Conservation (phyloP, 2,797 vertebrate species). For the Diplodus puntazzo region DNA sequence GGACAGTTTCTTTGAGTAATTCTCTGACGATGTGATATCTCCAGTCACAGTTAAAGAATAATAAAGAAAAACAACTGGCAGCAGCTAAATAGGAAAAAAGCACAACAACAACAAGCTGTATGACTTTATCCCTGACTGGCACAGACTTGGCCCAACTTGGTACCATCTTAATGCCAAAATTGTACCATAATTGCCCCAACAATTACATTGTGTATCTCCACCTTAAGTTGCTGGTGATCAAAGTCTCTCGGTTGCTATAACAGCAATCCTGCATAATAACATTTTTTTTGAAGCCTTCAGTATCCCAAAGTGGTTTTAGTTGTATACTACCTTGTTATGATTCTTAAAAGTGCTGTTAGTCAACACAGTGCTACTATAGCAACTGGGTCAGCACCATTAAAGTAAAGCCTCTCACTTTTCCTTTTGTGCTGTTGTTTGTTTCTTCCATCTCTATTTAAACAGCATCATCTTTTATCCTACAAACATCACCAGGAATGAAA, state of each 20-base stretch:
- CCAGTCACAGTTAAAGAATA: neutral
- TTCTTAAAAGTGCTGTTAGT: constrained; percentile 44
- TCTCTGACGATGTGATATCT: neutral
- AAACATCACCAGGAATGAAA: constrained; percentile 12
- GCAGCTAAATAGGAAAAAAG: neutral
- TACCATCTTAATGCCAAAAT: neutral
- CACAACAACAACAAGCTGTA: neutral
- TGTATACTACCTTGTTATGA: constrained; percentile 13
- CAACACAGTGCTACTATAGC: constrained; percentile 60
- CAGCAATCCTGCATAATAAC: constrained; percentile 18
- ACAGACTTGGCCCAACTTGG: neutral
- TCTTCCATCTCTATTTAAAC: constrained; percentile 28
- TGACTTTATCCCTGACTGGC: neutral
- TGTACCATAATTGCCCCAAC: neutral
- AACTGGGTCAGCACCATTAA: constrained; percentile 61
- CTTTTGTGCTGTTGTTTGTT: neutral
- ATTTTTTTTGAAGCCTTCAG: constrained; percentile 12
- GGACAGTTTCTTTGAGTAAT: neutral
- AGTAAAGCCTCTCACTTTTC: constrained; percentile 21
- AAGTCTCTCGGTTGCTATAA: constrained; percentile 34
- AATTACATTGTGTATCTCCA: constrained; percentile 3
- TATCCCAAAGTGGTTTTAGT: constrained; percentile 27
- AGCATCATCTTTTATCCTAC: constrained; percentile 22
- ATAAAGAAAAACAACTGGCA: neutral
- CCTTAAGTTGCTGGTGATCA: neutral